Evolutionary conservation across 2,113 vertebrate genomes (phyloP), one percentile per base, ranked within the genome.

Genomic region (Clarias gariepinus): DNA sequence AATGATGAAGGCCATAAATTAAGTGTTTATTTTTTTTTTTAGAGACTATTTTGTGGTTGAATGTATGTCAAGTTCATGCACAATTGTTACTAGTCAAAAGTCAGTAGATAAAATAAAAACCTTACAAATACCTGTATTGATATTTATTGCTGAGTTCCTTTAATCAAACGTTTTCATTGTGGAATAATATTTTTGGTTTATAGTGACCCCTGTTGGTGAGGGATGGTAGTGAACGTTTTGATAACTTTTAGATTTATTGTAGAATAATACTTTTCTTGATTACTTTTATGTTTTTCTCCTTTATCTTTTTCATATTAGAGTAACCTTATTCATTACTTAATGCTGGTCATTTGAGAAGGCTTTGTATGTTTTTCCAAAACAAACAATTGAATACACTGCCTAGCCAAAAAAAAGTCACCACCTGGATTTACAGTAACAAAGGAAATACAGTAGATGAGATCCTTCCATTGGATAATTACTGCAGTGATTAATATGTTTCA

Each of bases 121-220:
- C 16, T 60, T 84, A 41, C 16, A 36, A 68, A 74, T 30, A 25
- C 58, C 25, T 28, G 69, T 21, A 57, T 78, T 36, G 7, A 28
- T 23, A 55, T 23, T 66, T 25, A 25, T 36, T 33, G 63, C 47
- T 21, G 73, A 10, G 57, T 66, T 77, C 21, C 2, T 79, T 80
- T 5, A 23, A 60, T 60, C 33, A 30, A 57, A 78, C 18, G 3
- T 8, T 69, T 41, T 73, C 0, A 8, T 57, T 47, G 11, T 36
- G 28, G 4, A 28, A 2, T 60, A 13, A 2, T 61, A 21, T 76
- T 52, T 18, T 30, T 77, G 57, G 63, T 82, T 36, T 64, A 30
- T 68, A 58, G 10, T 73, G 88, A 36, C 83, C 81, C 58, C 86
- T 87, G n/a, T 83, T 82, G 88, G 88, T 55, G 4, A 41, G 25